Evolutionary conservation across 2,113 vertebrate species (phyloP), one percentile per base, ranked within the genome.

Genomic region (Muntiacus muntjak): DNA sequence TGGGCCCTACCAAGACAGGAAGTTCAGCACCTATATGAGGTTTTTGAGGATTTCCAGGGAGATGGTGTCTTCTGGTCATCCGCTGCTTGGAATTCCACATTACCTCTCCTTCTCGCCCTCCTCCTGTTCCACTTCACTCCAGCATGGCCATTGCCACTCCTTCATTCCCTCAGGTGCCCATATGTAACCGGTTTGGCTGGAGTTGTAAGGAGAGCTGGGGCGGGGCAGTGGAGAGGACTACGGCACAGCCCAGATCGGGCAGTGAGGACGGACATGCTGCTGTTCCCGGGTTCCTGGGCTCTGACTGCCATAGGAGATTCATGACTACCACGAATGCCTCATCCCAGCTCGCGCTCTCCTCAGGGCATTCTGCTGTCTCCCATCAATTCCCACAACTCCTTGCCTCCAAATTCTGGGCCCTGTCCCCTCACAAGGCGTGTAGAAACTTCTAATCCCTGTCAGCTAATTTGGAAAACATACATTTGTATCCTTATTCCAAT

Each of bases 201-300:
- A 60, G 21, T 23, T 43, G 1, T 7, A 12, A 47, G 3, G 30
- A n/a, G 14, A 17, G 54, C 36, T 40, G 52, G 50, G 14, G 17
- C 5, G 3, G 47, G 28, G 16, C 2, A 25, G 4, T 4, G 4
- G 3, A 21, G 47, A 28, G 23, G 28, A 5, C 36, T 26, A 1
- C 1, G 7, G 43, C 36, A 57, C 50, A 74, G 0, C 26, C n/a
- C 17, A n/a, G 15, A 9, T 30, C 2, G 13, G 79, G 60, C 26
- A 5, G 1, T 21, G 5, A 40, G 26, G 67, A 57, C 9, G 0
- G 23, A n/a, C 33, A 9, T 0, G 6, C 40, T 28, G 1, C 45
- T 28, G 10, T 19, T n/a, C 33, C 13, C 10, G 5, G 36, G n/a
- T 7, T 40, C 57, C 30, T n/a, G 43, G 71, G 57, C 30, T 76